Evolutionary conservation across 2,888 invertebrate genomes (phyloP), one percentile per base, ranked within the genome.

Genomic region (Acronicta leporina): DNA sequence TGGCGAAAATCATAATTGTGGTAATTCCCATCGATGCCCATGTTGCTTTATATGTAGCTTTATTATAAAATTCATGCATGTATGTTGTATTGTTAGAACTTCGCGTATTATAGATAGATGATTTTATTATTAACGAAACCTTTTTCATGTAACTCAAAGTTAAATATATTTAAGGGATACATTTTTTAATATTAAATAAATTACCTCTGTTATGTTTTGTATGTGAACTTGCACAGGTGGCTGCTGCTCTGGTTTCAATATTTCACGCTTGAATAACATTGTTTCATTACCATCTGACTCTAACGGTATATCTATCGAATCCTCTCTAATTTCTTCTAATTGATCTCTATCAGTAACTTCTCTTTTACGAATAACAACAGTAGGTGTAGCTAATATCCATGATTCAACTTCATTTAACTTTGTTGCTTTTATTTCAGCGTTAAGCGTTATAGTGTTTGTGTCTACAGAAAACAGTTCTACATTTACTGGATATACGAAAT

Each of bases 201-300:
- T 43, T 83, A 92, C 94, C 89, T 94, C 94, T n/a, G 94, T 92
- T 61, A 96, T 94, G 79, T 96, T 96, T 81, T 96, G 96, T 75
- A 96, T 96, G 77, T 96, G 95, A 57, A 96, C 96, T 79, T 95
- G 95, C 7, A 97, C 96, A 0, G 96, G 95, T 20, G 94, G 94
- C 53, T 94, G 94, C 64, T 94, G 94, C 27, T 94, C 94, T 0
- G 94, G 92, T 43, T 90, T 93, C 56, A 94, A 86, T 44, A 94
- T 94, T 78, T 94, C 94, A 35, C 94, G 88, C 62, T 94, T 94
- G 57, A 87, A 94, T 42, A 94, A 52, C 5, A 87, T 49, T 0
- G 92, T 93, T 44, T 89, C 92, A 80, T 94, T 92, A 25, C 77
- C 83, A 14, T 94, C 92, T 30, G 82, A 82, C 82, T 94, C 94